Percentiles rank a stretch among this genome's conserved stretches.
Evolutionary conservation across 2,113 vertebrate species (phyloP).

Genomic region (Hydrolagus affinis): DNA sequence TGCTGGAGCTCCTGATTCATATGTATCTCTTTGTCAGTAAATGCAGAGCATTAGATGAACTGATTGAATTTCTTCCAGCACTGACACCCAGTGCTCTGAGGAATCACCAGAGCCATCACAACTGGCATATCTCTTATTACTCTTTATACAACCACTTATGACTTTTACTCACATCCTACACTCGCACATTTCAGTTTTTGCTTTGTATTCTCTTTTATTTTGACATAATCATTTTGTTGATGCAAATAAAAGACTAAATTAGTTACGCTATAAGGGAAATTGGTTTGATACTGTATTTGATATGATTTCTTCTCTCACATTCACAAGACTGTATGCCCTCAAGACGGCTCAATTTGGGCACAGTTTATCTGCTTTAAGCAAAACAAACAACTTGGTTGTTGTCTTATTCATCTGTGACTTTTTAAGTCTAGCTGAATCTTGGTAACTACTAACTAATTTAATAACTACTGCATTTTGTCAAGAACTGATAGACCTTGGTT

Average conservation of each 20-base stretch:
- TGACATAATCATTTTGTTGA: conserved; percentile 6
- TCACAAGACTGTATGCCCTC: not conserved
- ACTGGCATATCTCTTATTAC: conserved; percentile 27
- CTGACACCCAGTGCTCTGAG: conserved; percentile 17
- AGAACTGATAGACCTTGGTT: no score
- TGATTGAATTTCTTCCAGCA: conserved; percentile 26
- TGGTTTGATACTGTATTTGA: not conserved
- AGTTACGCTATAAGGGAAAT: conserved; percentile 20
- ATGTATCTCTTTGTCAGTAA: conserved; percentile 19
- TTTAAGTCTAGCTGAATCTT: not conserved
- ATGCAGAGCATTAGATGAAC: conserved; percentile 18
- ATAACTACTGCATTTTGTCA: not conserved
- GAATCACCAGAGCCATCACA: not conserved
- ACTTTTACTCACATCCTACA: not conserved
- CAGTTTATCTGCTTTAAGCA: not conserved
- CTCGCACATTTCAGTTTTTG: not conserved
- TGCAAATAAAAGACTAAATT: conserved; percentile 20
- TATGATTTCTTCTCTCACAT: not conserved
- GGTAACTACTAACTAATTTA: not conserved
- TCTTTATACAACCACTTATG: not conserved
- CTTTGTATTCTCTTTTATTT: not conserved
- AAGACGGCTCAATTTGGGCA: not conserved
- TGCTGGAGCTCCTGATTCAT: conserved; percentile 1
- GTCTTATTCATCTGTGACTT: not conserved
- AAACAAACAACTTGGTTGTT: not conserved